Conservation (phyloP, 2,888 invertebrate species). For the Dioctria rufipes region DNA sequence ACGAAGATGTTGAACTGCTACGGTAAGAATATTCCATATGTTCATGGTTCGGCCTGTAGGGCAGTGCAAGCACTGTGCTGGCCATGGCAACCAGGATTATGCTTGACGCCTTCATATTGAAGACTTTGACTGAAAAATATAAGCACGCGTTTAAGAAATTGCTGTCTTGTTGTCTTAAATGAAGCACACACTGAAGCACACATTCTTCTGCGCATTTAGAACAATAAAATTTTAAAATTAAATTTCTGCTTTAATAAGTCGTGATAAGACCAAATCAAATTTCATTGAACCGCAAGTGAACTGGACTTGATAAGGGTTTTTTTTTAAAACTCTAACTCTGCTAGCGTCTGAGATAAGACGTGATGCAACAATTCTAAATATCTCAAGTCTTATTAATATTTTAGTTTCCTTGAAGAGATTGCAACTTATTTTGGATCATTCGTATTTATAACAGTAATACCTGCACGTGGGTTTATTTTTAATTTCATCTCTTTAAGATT, state of each 20-base stretch:
- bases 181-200: background rate
- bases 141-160: background rate
- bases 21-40: background rate
- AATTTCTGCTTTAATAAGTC: conserved; percentile 13
- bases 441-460: background rate
- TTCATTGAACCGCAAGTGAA: conserved; percentile 55
- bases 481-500: no score
- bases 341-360: background rate
- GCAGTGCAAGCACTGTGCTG: background rate
- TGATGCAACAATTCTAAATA: conserved; percentile 37
- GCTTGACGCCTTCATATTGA: conserved; percentile 40
- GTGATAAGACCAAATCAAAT: conserved; percentile 43
- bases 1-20: conserved; percentile 45
- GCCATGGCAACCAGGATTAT: conserved; percentile 15
- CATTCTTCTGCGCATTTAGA: conserved; percentile 30
- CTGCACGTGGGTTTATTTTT: background rate
- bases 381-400: background rate
- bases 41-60: background rate
- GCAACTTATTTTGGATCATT: background rate
- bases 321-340: conserved; percentile 10
- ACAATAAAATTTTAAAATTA: conserved; percentile 8
- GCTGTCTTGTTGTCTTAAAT: background rate
- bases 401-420: background rate
- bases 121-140: conserved; percentile 35
- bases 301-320: conserved; percentile 25